A percentile compares a stretch with the other conserved stretches of the same genome.
These are phyloP conservation scores for Acanthornis magna DNA, from an alignment of 2,797 vertebrate species.

Conservation along the genomic window DNA sequence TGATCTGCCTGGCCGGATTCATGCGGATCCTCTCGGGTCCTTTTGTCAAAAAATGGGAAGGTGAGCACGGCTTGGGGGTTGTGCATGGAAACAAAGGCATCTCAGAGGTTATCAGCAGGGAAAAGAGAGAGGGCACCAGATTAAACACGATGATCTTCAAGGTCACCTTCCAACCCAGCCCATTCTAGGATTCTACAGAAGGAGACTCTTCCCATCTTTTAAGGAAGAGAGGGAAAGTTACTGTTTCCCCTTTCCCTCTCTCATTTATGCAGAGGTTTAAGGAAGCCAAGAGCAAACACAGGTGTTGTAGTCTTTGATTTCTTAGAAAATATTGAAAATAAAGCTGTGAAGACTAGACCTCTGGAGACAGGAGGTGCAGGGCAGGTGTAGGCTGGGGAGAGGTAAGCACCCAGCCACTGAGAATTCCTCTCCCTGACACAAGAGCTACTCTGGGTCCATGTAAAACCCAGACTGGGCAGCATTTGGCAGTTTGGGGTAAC, in stretches of 20 bases:
- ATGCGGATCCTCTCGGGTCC: constrained; percentile 93
- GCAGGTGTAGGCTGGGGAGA: not conserved
- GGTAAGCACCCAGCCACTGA: not conserved
- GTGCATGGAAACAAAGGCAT: fast-evolving
- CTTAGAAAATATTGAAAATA: not conserved
- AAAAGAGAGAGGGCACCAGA: not conserved
- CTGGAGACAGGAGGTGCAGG: not conserved
- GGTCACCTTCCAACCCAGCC: not conserved
- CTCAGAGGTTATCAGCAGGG: not conserved
- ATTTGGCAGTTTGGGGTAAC: not conserved
- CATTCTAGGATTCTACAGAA: not conserved
- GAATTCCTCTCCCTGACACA: not conserved
- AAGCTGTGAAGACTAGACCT: not conserved
- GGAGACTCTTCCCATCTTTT: not conserved
- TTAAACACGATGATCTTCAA: not conserved
- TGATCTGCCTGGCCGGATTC: constrained; percentile 94
- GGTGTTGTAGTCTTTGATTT: not conserved
- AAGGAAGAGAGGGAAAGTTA: not conserved
- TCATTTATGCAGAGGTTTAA: not conserved
- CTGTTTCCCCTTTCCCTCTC: not conserved
- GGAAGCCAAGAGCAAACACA: not conserved
- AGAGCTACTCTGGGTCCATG: not conserved
- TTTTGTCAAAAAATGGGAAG: constrained; percentile 93
- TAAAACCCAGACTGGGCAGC: not conserved
- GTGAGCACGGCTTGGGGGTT: constrained; percentile 68